phyloP scores from a whole-genome alignment of 2,888 invertebrate genomes.

The Drosophila mettleri region DNA sequence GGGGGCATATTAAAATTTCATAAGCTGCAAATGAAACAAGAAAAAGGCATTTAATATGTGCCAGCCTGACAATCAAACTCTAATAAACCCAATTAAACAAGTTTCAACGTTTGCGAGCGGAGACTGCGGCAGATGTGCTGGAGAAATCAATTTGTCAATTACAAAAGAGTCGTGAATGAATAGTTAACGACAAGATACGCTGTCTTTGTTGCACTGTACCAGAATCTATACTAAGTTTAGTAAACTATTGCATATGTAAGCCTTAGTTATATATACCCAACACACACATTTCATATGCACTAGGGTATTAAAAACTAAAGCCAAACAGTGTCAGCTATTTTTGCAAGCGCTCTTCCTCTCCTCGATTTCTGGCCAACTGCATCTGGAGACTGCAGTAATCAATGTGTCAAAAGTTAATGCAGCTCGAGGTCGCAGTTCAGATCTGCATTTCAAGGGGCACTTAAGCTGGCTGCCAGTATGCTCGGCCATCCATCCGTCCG shows the following conservation, averaged over 20 bases:
- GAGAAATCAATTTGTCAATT: conserved; percentile 28
- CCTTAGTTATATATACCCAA: neutral
- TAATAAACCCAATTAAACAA: conserved; percentile 68
- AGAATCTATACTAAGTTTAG: too few relatives aligned
- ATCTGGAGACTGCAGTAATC: conserved; percentile 37
- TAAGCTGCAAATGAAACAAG: conserved; percentile 60
- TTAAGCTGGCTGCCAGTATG: conserved; percentile 58
- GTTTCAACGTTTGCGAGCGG: conserved; percentile 20
- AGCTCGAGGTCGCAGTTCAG: conserved; percentile 41
- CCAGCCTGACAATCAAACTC: conserved; percentile 59
- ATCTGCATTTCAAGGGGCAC: conserved; percentile 60
- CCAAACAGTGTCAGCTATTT: conserved; percentile 14
- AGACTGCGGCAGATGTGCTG: neutral
- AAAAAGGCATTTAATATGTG: conserved; percentile 62
- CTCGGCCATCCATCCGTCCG: neutral
- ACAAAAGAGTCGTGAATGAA: neutral
- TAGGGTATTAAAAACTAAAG: conserved; percentile 10
- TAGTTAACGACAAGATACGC: neutral
- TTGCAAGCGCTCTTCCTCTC: neutral
- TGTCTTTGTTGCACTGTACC: too few relatives aligned
- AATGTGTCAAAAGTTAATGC: conserved; percentile 75
- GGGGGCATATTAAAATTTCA: conserved; percentile 61
- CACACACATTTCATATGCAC: neutral
- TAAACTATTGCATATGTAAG: neutral
- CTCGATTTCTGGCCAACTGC: neutral